Evolutionary conservation across 2,797 vertebrate species (phyloP).

Genomic region (Sebastes flavidus): DNA sequence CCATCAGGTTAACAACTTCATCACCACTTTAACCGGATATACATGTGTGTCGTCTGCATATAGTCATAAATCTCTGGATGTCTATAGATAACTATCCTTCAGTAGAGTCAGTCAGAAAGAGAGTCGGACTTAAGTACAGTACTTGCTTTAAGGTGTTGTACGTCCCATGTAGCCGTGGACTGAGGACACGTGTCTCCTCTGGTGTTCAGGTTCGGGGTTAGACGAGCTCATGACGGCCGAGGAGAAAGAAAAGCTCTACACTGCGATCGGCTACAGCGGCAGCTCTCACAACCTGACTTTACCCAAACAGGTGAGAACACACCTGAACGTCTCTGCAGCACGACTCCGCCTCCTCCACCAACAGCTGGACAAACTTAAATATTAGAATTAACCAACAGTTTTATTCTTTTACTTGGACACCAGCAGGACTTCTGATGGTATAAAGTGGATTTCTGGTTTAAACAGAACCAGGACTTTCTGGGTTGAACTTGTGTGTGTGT

Average conservation of each 20-base stretch:
- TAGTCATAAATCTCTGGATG: neutral
- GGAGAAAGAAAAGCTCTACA: conserved; percentile 94
- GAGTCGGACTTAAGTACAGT: too few relatives aligned
- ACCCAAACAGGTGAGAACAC: conserved; percentile 74
- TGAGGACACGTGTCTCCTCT: neutral
- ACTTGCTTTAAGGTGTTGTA: neutral
- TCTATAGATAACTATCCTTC: too few relatives aligned
- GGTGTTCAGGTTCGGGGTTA: conserved; percentile 78
- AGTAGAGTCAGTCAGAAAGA: neutral
- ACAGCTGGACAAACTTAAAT: too few relatives aligned
- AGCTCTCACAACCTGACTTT: conserved; percentile 87
- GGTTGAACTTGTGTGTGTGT: neutral
- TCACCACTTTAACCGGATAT: neutral
- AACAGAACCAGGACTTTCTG: too few relatives aligned
- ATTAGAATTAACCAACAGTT: too few relatives aligned
- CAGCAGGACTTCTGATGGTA: neutral
- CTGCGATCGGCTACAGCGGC: conserved; percentile 96
- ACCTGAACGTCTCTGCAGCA: neutral
- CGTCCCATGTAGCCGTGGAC: neutral
- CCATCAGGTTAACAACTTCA: neutral
- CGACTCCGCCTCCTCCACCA: too few relatives aligned
- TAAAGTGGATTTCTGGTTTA: neutral
- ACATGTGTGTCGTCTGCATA: neutral
- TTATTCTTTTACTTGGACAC: neutral
- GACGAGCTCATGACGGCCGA: conserved; percentile 92